Evolutionary conservation across 2,888 invertebrate species (phyloP).

Genomic region (Cetonia aurata): DNA sequence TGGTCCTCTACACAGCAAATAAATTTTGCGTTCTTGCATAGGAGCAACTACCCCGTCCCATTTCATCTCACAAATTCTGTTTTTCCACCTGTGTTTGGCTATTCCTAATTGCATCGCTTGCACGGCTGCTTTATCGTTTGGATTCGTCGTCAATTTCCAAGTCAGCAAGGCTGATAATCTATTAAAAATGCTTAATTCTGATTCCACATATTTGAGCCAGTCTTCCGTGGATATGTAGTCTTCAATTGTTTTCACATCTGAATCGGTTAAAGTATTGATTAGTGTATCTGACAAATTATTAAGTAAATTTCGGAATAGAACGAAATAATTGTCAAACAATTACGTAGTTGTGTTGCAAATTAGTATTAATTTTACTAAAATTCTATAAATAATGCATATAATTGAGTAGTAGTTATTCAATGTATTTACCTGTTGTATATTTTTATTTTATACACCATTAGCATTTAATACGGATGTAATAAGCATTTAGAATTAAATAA

Average conservation of each 20-base stretch:
- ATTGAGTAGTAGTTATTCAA: too few species aligned
- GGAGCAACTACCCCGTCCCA: slow-evolving; percentile 50
- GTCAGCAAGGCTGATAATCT: slow-evolving; percentile 56
- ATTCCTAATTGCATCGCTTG: slow-evolving; percentile 55
- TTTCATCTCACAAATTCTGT: slow-evolving; percentile 58
- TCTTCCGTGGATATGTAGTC: slow-evolving; percentile 46
- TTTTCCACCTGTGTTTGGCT: slow-evolving; percentile 62
- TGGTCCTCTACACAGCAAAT: slow-evolving; percentile 75
- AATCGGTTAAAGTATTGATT: neutral
- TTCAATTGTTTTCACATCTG: slow-evolving; percentile 2
- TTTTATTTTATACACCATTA: too few species aligned
- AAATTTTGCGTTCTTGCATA: slow-evolving; percentile 69
- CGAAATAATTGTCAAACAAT: neutral
- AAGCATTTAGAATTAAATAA: too few species aligned
- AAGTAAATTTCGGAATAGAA: neutral
- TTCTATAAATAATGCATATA: too few species aligned
- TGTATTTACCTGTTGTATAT: too few species aligned
- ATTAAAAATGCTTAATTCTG: slow-evolving; percentile 56
- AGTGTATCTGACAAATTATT: slow-evolving; percentile 1
- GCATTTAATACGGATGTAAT: too few species aligned
- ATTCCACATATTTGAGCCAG: slow-evolving; percentile 57
- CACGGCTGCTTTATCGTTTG: slow-evolving; percentile 50
- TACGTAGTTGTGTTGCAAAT: too few species aligned
- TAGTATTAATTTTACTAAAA: too few species aligned
- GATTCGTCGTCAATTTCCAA: slow-evolving; percentile 57